Evolutionary conservation across 2,888 invertebrate genomes (phyloP), one percentile per base, ranked within the genome.

Genomic region (Epistrophe grossulariae): DNA sequence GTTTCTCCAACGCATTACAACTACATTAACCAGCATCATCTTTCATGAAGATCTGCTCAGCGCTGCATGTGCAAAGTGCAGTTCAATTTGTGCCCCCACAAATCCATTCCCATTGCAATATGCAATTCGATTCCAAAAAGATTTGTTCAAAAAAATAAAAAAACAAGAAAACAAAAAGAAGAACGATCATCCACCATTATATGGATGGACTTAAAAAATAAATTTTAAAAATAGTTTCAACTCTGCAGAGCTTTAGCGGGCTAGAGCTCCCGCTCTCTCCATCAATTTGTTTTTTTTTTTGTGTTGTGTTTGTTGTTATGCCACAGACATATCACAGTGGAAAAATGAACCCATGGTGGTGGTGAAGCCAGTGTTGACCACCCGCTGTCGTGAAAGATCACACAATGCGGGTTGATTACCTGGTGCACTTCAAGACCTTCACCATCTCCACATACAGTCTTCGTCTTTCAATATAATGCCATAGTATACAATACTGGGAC

Each of bases 361-460:
- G 64, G 43, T 31, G 43, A 43, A 45, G 52, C 78, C 78, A 68
- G 79, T 82, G 79, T 73, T 88, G 88, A 88, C 88, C 88, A 88
- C 88, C 88, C 88, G 88, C 88, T 88, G 88, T 45, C 71, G 66
- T 76, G 48, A 68, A 74, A 77, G 77, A 88, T 88, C 88, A 84
- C 83, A 87, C 83, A 87, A 87, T 87, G 83, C 87, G 82, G 87
- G 87, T 77, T 87, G 87, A 87, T 87, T 83, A 79, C 87, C 79
- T 82, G 82, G 43, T 78, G 85, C 73, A 85, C 77, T 70, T 43
- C 62, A 64, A 79, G 82, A 81, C 80, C 77, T 77, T 81, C 64
- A 45, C 60, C 31, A 57, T 66, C 62, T 52, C 31, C 3, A n/a
- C n/a, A 24, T 24, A 3, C 52, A 52, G 11, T 7, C 55, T 31